A percentile compares a stretch with the other conserved stretches of the same genome.
Evolutionary conservation across 2,113 vertebrate genomes (phyloP).

Genomic region (Gobius niger): DNA sequence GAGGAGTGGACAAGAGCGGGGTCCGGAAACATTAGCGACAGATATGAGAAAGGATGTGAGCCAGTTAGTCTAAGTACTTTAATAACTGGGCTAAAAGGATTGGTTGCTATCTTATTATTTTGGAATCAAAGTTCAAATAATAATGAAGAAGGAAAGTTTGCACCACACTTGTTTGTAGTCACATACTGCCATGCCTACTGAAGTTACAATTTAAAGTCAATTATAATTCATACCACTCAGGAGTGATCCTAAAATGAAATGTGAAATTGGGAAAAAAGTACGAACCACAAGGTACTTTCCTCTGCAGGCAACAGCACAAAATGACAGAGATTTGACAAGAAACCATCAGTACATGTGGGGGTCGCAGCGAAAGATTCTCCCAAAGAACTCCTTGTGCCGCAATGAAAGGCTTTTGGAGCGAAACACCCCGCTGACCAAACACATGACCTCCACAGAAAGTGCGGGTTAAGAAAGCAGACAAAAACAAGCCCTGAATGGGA

Average conservation of each 20-base stretch:
- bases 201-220: no score
- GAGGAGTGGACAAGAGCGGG: slow-evolving; percentile 8
- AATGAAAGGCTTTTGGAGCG: slow-evolving; percentile 13
- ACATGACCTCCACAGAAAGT: slow-evolving; percentile 27
- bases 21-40: not conserved
- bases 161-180: no score
- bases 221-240: no score
- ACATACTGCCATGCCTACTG: no score
- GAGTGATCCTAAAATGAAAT: no score
- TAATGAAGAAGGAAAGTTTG: no score
- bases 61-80: no score
- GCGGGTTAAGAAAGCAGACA: slow-evolving; percentile 29
- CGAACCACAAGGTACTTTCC: not conserved
- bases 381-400: slow-evolving; percentile 26
- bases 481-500: slow-evolving; percentile 20
- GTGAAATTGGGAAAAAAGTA: not conserved
- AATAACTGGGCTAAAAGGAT: no score
- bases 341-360: slow-evolving; percentile 18
- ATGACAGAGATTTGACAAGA: slow-evolving; percentile 6
- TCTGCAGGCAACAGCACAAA: slow-evolving; percentile 10
- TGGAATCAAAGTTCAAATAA: no score
- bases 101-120: no score
- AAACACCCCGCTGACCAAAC: slow-evolving; percentile 23
- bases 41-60: not conserved
- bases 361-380: slow-evolving; percentile 26